These are phyloP conservation scores for Sarcophaga subvicina DNA, from an alignment of 2,888 invertebrate genomes.

Conservation along the genomic window DNA sequence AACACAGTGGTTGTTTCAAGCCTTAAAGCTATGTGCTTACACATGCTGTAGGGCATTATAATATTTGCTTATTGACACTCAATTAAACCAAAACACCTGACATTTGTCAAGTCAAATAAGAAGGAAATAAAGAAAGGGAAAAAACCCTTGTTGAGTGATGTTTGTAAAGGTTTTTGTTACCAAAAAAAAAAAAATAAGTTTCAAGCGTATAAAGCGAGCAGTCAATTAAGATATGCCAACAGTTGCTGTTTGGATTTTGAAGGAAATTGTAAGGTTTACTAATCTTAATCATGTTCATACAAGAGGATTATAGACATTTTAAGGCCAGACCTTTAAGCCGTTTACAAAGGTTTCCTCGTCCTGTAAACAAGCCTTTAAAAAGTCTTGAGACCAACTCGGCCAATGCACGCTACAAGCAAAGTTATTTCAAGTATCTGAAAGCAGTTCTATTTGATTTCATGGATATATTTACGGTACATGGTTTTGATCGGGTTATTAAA, in stretches of 20 bases:
- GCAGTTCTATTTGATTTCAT: conserved; percentile 7
- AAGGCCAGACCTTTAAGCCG: background rate
- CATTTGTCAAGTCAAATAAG: background rate
- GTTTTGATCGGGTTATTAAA: conserved; percentile 34
- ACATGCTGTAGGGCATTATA: background rate
- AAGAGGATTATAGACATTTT: conserved; percentile 23
- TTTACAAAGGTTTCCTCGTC: conserved; percentile 18
- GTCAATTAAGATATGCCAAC: background rate
- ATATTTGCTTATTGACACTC: background rate
- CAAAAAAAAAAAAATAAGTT: background rate
- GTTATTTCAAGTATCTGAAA: background rate
- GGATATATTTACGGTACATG: conserved; percentile 34
- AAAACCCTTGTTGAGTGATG: conserved; percentile 36
- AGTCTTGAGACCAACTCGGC: background rate
- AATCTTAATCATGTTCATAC: background rate
- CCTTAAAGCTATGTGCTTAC: too few relatives aligned
- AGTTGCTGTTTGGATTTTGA: background rate
- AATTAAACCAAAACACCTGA: background rate
- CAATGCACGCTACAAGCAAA: background rate
- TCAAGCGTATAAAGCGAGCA: background rate
- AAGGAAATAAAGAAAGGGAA: conserved; percentile 1
- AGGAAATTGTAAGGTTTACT: background rate
- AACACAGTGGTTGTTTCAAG: too few relatives aligned
- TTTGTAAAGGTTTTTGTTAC: conserved; percentile 7
- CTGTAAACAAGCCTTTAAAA: background rate